phyloP scores from a whole-genome alignment of 1,140 invertebrate species.

The Drosophila pseudoobscura region DNA sequence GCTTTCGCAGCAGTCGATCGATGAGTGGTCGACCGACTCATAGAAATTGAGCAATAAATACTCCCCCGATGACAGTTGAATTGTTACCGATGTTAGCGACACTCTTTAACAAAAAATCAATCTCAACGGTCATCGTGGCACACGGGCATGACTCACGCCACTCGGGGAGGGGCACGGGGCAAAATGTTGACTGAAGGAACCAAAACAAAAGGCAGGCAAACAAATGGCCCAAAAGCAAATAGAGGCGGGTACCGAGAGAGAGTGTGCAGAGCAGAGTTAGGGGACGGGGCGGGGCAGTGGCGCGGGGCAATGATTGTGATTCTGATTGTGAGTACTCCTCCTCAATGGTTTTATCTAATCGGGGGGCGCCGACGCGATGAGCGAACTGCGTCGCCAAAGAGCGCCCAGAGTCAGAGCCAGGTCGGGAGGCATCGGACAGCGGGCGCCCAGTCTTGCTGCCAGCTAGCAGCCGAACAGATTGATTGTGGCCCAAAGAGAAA shows the following conservation, averaged over 20 bases:
- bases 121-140: neutral
- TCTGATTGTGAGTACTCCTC: constrained; percentile 38
- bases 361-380: constrained; percentile 3
- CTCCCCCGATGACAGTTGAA: constrained; percentile 5
- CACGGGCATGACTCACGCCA: constrained; percentile 17
- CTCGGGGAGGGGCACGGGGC: neutral
- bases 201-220: constrained; percentile 47
- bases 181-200: constrained; percentile 11
- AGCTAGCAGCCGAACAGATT: constrained; percentile 17
- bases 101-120: neutral
- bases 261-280: neutral
- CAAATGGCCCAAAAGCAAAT: constrained; percentile 51
- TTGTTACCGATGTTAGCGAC: constrained; percentile 3
- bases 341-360: constrained; percentile 62
- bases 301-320: neutral
- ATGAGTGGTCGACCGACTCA: constrained; percentile 3
- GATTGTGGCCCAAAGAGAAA: constrained; percentile 20
- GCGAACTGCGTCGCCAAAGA: constrained; percentile 14
- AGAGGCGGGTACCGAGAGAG: constrained; percentile 10
- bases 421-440: neutral
- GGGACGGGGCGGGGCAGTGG: neutral
- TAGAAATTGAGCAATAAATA: constrained; percentile 12
- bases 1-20: neutral
- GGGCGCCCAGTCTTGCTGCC: constrained; percentile 40
- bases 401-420: neutral